These are phyloP conservation scores for Paguma larvata DNA, from an alignment of 2,797 vertebrate genomes.

Conservation along the genomic window DNA sequence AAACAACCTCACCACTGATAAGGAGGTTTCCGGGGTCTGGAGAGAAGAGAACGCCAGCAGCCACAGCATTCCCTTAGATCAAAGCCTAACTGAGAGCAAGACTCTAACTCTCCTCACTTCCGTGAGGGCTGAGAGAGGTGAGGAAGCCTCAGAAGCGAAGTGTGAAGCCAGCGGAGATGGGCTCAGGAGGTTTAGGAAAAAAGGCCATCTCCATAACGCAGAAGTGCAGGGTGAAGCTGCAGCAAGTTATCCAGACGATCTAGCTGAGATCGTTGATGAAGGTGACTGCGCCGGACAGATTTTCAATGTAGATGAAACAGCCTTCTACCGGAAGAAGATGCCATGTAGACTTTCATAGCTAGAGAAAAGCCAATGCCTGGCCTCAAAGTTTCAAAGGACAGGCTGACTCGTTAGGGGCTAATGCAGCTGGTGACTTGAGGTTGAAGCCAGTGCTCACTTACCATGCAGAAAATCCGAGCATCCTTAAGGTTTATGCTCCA, in stretches of 20 bases:
- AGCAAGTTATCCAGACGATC: not conserved
- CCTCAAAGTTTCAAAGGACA: not conserved
- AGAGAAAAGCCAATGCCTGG: not conserved
- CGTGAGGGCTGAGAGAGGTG: not conserved
- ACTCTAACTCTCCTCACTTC: not conserved
- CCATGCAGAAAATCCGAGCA: not conserved
- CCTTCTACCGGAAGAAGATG: not conserved
- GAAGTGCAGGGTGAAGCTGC: not conserved
- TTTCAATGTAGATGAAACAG: not conserved
- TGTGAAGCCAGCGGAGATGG: not conserved
- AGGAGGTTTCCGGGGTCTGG: not conserved
- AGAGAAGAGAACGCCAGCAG: not conserved
- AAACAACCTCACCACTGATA: not conserved
- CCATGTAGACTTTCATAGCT: not conserved
- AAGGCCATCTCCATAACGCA: not conserved
- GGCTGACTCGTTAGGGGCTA: not conserved
- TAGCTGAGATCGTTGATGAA: not conserved
- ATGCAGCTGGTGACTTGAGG: not conserved
- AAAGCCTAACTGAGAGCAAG: not conserved
- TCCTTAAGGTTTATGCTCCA: not conserved
- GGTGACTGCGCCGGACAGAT: not conserved
- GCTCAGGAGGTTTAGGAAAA: not conserved
- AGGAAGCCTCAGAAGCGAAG: not conserved
- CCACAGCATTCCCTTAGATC: not conserved
- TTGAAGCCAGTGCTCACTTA: not conserved